These are phyloP conservation scores for Tetrax tetrax DNA, from an alignment of 2,113 vertebrate species.

Conservation along the genomic window DNA sequence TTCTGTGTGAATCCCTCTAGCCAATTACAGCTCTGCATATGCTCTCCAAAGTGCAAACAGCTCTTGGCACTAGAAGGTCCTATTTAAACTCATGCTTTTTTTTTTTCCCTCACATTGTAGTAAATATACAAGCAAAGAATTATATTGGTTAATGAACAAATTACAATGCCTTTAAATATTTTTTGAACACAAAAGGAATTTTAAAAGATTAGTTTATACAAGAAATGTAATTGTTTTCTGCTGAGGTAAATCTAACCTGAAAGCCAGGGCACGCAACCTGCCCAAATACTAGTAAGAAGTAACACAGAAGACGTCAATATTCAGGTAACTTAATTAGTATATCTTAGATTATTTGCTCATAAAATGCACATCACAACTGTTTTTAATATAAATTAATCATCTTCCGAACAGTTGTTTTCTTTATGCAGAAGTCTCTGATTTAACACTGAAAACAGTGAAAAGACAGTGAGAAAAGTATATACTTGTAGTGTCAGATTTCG, in stretches of 20 bases:
- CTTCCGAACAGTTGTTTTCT: background rate
- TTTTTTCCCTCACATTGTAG: background rate
- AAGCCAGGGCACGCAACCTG: background rate
- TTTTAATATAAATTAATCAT: background rate
- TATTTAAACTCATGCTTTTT: background rate
- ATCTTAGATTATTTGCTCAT: background rate
- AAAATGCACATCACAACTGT: background rate
- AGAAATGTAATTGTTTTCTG: background rate
- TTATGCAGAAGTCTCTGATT: background rate
- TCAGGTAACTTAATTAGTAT: background rate
- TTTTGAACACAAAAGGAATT: background rate
- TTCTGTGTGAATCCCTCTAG: background rate
- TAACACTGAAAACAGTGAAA: background rate
- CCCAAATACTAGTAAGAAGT: background rate
- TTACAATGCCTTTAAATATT: background rate
- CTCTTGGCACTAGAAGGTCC: background rate
- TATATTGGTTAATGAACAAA: background rate
- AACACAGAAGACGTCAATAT: background rate
- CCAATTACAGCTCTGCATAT: background rate
- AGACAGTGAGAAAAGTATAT: background rate
- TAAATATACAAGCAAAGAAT: background rate
- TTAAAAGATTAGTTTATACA: background rate
- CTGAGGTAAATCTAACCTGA: background rate
- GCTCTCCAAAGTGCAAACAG: background rate
- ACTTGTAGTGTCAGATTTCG: background rate